These are phyloP conservation scores for Esperia sulphurella DNA, from an alignment of 2,888 invertebrate species.

Conservation along the genomic window DNA sequence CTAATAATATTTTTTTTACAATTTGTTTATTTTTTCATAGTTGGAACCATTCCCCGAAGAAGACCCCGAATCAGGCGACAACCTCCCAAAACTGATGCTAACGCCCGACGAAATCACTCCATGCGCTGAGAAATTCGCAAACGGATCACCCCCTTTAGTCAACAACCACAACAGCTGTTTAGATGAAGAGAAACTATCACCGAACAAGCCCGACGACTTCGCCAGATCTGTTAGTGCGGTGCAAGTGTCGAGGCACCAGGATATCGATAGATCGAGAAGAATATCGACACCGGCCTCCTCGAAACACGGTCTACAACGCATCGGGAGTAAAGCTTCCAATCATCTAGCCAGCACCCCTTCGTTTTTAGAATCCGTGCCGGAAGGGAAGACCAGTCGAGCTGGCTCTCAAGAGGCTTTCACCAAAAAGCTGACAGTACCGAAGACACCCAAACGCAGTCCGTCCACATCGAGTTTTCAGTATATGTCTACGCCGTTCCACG, in stretches of 20 bases:
- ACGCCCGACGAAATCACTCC: slow-evolving; percentile 46
- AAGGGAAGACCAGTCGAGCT: slow-evolving; percentile 68
- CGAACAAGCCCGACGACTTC: neutral
- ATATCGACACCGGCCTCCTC: slow-evolving; percentile 45
- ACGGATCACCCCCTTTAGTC: slow-evolving; percentile 60
- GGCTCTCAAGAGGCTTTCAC: slow-evolving; percentile 60
- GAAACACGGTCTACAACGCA: slow-evolving; percentile 77
- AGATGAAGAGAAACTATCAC: slow-evolving; percentile 25
- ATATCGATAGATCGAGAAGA: slow-evolving; percentile 39
- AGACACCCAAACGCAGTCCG: slow-evolving; percentile 83
- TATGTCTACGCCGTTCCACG: slow-evolving; percentile 91
- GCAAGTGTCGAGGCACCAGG: slow-evolving; percentile 21
- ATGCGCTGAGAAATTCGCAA: slow-evolving; percentile 33
- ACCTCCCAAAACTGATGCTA: slow-evolving; percentile 45
- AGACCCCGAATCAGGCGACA: slow-evolving; percentile 36
- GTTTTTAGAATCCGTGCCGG: slow-evolving; percentile 83
- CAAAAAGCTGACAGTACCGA: slow-evolving; percentile 56
- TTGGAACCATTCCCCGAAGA: slow-evolving; percentile 62
- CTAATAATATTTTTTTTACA: neutral
- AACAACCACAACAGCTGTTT: slow-evolving; percentile 19
- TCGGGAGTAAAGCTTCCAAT: slow-evolving; percentile 72
- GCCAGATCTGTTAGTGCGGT: slow-evolving; percentile 85
- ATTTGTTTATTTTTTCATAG: slow-evolving; percentile 33
- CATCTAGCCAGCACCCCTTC: slow-evolving; percentile 83
- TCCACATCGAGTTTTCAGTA: slow-evolving; percentile 91